Conservation (phyloP, 2,888 invertebrate species). For the Euplexia lucipara region DNA sequence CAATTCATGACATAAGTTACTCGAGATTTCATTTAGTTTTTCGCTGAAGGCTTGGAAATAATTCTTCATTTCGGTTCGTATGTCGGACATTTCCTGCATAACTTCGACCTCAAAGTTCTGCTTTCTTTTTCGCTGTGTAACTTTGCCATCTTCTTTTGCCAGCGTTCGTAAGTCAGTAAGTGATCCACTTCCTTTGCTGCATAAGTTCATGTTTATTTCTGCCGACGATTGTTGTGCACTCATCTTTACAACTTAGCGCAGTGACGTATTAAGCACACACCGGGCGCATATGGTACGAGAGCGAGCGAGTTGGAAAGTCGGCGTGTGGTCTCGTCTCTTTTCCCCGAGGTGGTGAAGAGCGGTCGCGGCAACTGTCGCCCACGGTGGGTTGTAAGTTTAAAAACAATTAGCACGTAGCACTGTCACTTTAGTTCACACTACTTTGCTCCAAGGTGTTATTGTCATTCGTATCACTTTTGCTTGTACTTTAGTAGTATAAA, state of each 20-base stretch:
- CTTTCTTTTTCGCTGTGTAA: slow-evolving; percentile 1
- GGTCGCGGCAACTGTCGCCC: neutral
- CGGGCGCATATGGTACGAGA: neutral
- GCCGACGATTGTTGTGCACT: too few species aligned
- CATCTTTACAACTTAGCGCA: too few species aligned
- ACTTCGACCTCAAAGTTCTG: neutral
- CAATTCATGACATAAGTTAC: neutral
- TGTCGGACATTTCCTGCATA: neutral
- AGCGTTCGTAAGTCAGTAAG: neutral
- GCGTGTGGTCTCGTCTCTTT: neutral
- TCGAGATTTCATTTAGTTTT: neutral
- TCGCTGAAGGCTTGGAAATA: slow-evolving; percentile 1
- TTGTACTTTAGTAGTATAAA: neutral
- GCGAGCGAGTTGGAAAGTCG: neutral
- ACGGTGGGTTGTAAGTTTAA: neutral
- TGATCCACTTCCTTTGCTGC: too few species aligned
- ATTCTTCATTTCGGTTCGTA: slow-evolving; percentile 1
- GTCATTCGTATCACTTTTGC: neutral
- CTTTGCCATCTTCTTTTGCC: slow-evolving; percentile 1
- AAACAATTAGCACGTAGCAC: neutral
- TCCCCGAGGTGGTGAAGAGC: neutral
- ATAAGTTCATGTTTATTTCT: too few species aligned
- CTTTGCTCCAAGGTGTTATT: neutral
- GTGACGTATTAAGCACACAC: neutral
- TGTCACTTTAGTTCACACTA: neutral